These are phyloP conservation scores for Scyliorhinus canicula DNA, from an alignment of 2,797 vertebrate species.

Conservation along the genomic window DNA sequence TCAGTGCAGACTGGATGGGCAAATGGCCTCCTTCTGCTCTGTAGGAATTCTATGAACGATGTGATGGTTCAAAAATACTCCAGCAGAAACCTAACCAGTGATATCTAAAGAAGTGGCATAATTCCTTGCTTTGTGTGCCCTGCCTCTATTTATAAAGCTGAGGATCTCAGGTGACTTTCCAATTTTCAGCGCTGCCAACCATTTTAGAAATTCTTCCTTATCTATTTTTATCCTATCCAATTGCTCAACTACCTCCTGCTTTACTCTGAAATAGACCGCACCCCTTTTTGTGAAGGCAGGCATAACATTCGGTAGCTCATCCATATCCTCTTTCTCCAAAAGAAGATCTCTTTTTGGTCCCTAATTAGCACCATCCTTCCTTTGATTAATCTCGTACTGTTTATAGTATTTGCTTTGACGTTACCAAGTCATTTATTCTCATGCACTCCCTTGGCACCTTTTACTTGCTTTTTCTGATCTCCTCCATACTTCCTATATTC, in stretches of 20 bases:
- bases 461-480: not conserved
- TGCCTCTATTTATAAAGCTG: not conserved
- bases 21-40: too few species aligned
- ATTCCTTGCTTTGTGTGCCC: not conserved
- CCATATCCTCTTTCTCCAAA: not conserved
- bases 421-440: not conserved
- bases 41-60: too few species aligned
- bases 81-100: not conserved
- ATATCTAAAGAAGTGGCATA: not conserved
- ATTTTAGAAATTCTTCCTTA: not conserved
- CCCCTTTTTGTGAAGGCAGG: not conserved
- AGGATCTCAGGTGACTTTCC: not conserved
- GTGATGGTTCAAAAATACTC: not conserved
- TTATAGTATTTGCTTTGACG: not conserved
- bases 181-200: not conserved
- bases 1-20: too few species aligned
- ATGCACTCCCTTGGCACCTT: not conserved
- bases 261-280: not conserved
- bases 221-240: not conserved
- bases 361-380: not conserved
- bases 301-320: not conserved
- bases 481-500: not conserved
- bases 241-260: not conserved
- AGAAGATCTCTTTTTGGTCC: not conserved
- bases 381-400: not conserved